Evolutionary conservation across 2,888 invertebrate species (phyloP), one percentile per base, ranked within the genome.

Genomic region (Leptinotarsa rubiginosa): DNA sequence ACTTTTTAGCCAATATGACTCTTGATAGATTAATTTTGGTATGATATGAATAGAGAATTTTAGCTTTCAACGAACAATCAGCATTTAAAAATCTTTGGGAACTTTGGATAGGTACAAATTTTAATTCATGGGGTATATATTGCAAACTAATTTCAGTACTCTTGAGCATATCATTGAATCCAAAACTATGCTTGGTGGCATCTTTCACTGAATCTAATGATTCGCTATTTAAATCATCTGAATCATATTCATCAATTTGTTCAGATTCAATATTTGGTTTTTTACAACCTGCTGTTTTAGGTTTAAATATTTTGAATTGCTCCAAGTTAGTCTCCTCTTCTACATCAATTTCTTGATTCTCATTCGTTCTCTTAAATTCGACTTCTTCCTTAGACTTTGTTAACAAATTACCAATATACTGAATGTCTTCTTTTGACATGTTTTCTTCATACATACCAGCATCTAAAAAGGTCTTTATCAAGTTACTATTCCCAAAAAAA

Each of bases 161-260:
- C 56, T 75, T 69, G 2, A 74, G 74, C 81, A 81, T 81, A 41
- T 81, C 80, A 71, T 78, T 75, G 49, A 80, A 81, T 20, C 77
- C 77, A 70, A 81, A 77, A 31, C 50, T 65, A 1, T 64, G 54
- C 62, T 76, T 75, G 50, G 74, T 78, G 22, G 78, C 76, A 73
- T 78, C 76, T 67, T 69, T 70, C 12, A 13, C 20, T 66, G 65
- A 41, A 54, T 66, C 54, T 47, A 22, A 10, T 18, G 64, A 18
- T 20, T 25, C 13, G 13, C 18, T 31, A 5, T 13, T 2, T 54
- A 13, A 68, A 47, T 56, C 69, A 56, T 69, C 47, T 1, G 41
- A 54, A 31, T 68, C 68, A 47, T 59, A 16, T 47, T 47, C 69
- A 4, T 69, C 56, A 18, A 41, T 20, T 47, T 54, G 20, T 16